Evolutionary conservation across 1,140 invertebrate genomes (phyloP), one percentile per base, ranked within the genome.

Genomic region (Drosophila rhopaloa): DNA sequence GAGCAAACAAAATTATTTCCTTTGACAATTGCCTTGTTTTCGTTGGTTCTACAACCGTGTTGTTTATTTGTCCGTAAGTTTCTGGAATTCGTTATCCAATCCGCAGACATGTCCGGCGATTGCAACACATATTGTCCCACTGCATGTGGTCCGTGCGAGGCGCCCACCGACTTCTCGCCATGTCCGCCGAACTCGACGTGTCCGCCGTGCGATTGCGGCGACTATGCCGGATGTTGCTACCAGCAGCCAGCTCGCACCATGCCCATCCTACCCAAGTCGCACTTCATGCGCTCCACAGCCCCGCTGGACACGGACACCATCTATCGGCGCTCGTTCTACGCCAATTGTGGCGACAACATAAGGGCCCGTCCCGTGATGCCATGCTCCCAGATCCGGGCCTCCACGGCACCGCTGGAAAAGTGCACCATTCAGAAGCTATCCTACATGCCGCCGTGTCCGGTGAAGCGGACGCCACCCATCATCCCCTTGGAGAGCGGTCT

Each of bases 301-400:
- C 93, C 93, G 9, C 80, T 95, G 81, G 94, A 94, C 9, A 93
- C 94, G 27, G 79, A 93, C 11, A 95, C 94, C 4, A 94, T 94
- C 0, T 95, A 95, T 57, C 93, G 92, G 37, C 93, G 94, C 5
- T 95, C 94, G 0, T 95, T 94, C 71, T 93, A 94, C 78, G 93
- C 93, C 6, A 93, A 90, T 74, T 55, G 60, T 44, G 50, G 47
- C 7, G 8, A 84, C 27, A 57, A 63, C 44, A 16, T 68, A 9
- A 81, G 92, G n/a, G 62, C 89, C 0, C 70, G 80, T 32, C 91
- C 93, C 0, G 80, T 94, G 50, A 72, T 75, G 35, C 93, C 93
- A 0, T 75, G 56, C 1, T 78, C 91, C 4, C 90, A 79, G 48
- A 72, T 94, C 6, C 38, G 61, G 0, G 81, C 75, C 27, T 58